phyloP scores from a whole-genome alignment of 1,140 invertebrate species.

The Drosophila hydei region DNA sequence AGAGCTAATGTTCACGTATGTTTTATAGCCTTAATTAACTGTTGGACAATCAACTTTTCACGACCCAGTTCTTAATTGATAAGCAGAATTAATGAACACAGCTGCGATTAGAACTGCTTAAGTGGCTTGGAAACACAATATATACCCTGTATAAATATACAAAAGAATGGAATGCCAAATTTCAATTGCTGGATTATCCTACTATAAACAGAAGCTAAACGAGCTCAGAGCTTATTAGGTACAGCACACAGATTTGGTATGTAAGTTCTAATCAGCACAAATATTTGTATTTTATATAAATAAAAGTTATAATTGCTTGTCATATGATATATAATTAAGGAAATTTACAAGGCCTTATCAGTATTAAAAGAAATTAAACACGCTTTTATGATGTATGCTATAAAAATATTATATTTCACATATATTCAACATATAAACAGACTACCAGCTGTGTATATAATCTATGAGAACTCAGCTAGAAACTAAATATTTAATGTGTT shows the following conservation, averaged over 20 bases:
- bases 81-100: neutral
- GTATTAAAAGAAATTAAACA: too few species aligned
- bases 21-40: neutral
- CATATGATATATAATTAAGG: too few species aligned
- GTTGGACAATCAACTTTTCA: neutral
- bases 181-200: too few species aligned
- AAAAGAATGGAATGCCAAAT: too few species aligned
- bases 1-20: neutral
- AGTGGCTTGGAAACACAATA: neutral
- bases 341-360: too few species aligned
- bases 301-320: neutral
- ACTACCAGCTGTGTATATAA: neutral
- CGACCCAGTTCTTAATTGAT: constrained; percentile 8
- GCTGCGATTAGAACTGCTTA: constrained; percentile 7
- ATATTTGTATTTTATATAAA: neutral
- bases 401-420: too few species aligned
- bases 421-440: too few species aligned
- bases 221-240: neutral
- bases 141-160: neutral
- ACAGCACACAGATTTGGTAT: neutral
- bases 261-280: neutral
- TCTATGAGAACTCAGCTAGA: neutral
- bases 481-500: neutral
- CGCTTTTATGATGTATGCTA: too few species aligned
- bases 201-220: too few species aligned